These are phyloP conservation scores for Latrodectus geometricus DNA, from an alignment of 1,140 invertebrate species.

Conservation along the genomic window DNA sequence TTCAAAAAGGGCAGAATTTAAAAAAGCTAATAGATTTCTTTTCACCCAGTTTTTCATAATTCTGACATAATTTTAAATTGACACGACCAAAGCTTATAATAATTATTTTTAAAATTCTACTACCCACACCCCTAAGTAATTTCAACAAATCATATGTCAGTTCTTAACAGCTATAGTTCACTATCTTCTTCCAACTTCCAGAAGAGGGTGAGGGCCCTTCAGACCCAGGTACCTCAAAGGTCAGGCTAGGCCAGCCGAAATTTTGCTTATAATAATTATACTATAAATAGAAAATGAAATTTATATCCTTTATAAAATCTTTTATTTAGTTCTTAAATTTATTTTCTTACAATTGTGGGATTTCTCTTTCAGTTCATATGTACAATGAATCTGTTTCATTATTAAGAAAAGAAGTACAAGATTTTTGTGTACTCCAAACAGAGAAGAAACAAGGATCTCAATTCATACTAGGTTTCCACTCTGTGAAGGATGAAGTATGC, in stretches of 20 bases:
- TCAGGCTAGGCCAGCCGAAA: background rate
- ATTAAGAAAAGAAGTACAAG: slow-evolving; percentile 52
- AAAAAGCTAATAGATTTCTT: too few relatives aligned
- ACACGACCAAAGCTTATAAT: too few relatives aligned
- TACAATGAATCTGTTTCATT: slow-evolving; percentile 55
- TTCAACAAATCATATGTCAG: too few relatives aligned
- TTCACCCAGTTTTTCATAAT: too few relatives aligned
- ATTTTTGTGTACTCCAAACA: slow-evolving; percentile 59
- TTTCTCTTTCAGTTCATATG: slow-evolving; percentile 52
- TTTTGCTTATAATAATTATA: background rate
- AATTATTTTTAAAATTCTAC: too few relatives aligned
- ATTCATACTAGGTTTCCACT: slow-evolving; percentile 53
- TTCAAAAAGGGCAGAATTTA: too few relatives aligned
- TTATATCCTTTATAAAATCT: background rate
- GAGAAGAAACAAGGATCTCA: slow-evolving; percentile 43
- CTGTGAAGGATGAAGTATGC: slow-evolving; percentile 40
- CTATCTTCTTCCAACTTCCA: too few relatives aligned
- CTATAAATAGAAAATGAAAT: background rate
- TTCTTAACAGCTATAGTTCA: too few relatives aligned
- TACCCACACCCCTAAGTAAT: too few relatives aligned
- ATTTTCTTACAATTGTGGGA: background rate
- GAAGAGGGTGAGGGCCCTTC: too few relatives aligned
- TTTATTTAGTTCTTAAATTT: background rate
- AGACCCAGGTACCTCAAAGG: too few relatives aligned
- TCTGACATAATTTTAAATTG: too few relatives aligned